phyloP scores from a whole-genome alignment of 2,797 vertebrate species.

The Sylvilagus floridanus region DNA sequence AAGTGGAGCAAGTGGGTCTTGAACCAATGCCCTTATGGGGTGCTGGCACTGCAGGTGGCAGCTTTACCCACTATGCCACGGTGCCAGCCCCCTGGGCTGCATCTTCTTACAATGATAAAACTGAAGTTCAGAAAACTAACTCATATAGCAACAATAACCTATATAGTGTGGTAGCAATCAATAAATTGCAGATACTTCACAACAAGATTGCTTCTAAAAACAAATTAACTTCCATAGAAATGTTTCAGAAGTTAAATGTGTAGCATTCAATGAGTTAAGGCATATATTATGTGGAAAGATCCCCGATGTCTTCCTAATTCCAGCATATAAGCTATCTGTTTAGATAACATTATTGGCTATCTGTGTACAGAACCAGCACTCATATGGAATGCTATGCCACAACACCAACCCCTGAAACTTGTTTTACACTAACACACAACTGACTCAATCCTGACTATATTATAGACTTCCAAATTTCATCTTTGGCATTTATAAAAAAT shows the following conservation, averaged over 20 bases:
- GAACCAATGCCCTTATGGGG: too few species aligned
- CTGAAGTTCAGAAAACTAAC: conserved; percentile 18
- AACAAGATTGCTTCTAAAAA: conserved; percentile 25
- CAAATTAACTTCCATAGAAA: conserved; percentile 47
- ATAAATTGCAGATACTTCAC: neutral
- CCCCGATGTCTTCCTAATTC: neutral
- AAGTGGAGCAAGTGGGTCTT: too few species aligned
- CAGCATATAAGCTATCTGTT: neutral
- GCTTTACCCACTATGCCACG: too few species aligned
- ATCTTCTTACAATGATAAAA: neutral
- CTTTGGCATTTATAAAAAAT: neutral
- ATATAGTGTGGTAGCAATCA: neutral
- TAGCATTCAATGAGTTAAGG: neutral
- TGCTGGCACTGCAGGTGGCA: too few species aligned
- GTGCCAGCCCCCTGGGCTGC: neutral
- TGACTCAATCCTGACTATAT: conserved; percentile 6
- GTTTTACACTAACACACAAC: neutral
- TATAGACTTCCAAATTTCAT: conserved; percentile 25
- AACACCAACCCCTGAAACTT: neutral
- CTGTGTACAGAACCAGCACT: neutral
- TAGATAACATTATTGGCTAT: neutral
- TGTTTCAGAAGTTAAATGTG: neutral
- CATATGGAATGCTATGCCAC: too few species aligned
- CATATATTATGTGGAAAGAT: neutral
- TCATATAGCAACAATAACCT: conserved; percentile 12